Percentiles rank a stretch among this genome's conserved stretches.
Evolutionary conservation across 2,888 invertebrate species (phyloP).

Genomic region (Dysmachus trigonus): DNA sequence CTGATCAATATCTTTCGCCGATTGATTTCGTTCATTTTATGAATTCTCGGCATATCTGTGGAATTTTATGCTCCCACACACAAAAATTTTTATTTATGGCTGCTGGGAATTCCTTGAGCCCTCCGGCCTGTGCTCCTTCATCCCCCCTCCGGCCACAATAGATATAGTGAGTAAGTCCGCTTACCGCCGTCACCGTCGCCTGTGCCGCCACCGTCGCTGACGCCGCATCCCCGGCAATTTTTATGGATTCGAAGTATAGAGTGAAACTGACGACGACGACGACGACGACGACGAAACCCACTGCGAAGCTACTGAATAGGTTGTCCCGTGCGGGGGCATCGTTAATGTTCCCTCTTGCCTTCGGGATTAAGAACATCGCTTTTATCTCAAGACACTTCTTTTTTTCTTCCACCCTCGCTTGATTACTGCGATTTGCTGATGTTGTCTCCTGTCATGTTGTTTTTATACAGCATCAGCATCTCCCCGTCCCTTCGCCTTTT

Average conservation of each 20-base stretch:
- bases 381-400: slow-evolving; percentile 33
- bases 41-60: slow-evolving; percentile 36
- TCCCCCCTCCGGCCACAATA: background rate
- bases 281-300: background rate
- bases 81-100: slow-evolving; percentile 43
- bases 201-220: background rate
- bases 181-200: background rate
- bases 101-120: slow-evolving; percentile 15
- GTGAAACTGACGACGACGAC: background rate
- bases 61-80: slow-evolving; percentile 42
- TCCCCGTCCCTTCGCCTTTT: background rate
- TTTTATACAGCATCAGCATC: background rate
- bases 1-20: slow-evolving; percentile 35
- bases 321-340: background rate
- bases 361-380: slow-evolving; percentile 14
- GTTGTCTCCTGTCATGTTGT: slow-evolving; percentile 25
- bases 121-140: background rate
- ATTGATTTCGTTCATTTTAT: slow-evolving; percentile 42
- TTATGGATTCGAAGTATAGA: slow-evolving; percentile 33
- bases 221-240: background rate
- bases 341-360: slow-evolving; percentile 25
- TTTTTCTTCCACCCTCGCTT: slow-evolving; percentile 4
- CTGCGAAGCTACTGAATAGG: slow-evolving; percentile 28
- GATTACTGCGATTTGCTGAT: slow-evolving; percentile 41
- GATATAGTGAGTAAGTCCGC: background rate